Base-by-base conservation (phyloP, 2,113 vertebrate genomes). In the Cercocebus atys region DNA sequence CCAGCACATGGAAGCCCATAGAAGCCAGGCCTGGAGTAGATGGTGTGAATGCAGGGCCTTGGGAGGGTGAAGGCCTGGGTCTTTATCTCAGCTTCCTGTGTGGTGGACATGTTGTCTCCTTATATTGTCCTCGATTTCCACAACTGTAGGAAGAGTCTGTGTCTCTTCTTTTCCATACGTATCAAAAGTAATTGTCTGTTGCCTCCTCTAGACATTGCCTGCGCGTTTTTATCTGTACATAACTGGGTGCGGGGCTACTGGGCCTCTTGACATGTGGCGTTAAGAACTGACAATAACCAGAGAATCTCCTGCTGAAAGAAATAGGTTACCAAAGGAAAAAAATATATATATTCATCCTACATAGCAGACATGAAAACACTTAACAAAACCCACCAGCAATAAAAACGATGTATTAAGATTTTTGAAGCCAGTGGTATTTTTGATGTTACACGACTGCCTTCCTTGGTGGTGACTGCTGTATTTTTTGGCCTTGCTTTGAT, bases 401-500 rank as follows among this genome's bases (percentile, higher is more conserved):
- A 59, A 7, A 85, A 93, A 70, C 0, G 5, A 20, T 0, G 7
- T 59, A 66, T 76, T 81, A 22, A 64, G 35, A 3, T 18, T 43
- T 70, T 86, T 76, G 66, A 80, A 95, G 45, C n/a, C 68, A 55
- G 35, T 75, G 57, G n/a, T 73, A 22, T n/a, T 75, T 96, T 87
- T 16, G 52, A 80, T 82, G 59, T 78, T 25, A 84, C 38, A 66
- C 73, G 95, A 97, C 90, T 38, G 79, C 82, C n/a, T 32, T 90
- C 94, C 95, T 80, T 23, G 87, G 97, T 88, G 95, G 92, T 76
- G 68, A 61, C n/a, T 66, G 35, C 55, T 90, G 79, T 96, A 96
- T 95, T 98, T 97, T 78, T 97, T 93, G 98, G 50, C 70, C 95
- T 93, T 81, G 68, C 86, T 96, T 85, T 94, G 78, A 94, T 97